Base-by-base conservation (phyloP, 2,888 invertebrate species). In the Acronicta aceris region DNA sequence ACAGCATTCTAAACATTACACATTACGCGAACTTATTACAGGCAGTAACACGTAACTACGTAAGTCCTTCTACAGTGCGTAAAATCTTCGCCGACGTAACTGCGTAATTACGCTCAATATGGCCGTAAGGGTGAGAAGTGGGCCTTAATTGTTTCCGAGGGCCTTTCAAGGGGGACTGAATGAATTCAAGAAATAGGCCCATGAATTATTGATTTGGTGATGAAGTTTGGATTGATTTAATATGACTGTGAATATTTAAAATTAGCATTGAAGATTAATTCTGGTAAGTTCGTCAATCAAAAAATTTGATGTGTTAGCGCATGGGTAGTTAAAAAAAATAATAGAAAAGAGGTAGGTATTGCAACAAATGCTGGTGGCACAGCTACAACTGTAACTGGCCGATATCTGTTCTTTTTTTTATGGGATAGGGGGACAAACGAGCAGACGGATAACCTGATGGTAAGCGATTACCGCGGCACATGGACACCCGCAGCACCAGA, bases 1-100 rank as follows among this genome's bases (percentile, higher is more conserved):
- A 60, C 66, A 69, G 62, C 53, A 50, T 59, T 50, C 40, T 42
- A 50, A 78, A 79, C 73, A 71, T 69, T 59, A 71, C 67, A 54
- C 76, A 78, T 84, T 83, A 82, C 81, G 69, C 59, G 68, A 82
- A 83, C 79, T 84, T 84, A 87, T 89, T 87, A 87, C 87, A 81
- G 72, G 79, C 81, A 60, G 71, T 83, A 79, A 82, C 80, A 79
- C 81, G 76, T 71, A 83, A 85, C 84, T 83, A 79, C 81, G 76
- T 71, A 83, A 85, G 84, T 83, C 76, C 78, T 79, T 78, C 41
- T 47, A 72, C 74, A 89, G 90, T 88, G 87, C 90, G 92, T 92
- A 89, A 94, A 93, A 92, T 93, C 93, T 91, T 89, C 89, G 81
- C 86, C 33, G 55, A 72, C 78, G 81, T 89, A 89, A 90, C 87